Conservation (phyloP, 2,113 vertebrate species). For the Okapia johnstoni region DNA sequence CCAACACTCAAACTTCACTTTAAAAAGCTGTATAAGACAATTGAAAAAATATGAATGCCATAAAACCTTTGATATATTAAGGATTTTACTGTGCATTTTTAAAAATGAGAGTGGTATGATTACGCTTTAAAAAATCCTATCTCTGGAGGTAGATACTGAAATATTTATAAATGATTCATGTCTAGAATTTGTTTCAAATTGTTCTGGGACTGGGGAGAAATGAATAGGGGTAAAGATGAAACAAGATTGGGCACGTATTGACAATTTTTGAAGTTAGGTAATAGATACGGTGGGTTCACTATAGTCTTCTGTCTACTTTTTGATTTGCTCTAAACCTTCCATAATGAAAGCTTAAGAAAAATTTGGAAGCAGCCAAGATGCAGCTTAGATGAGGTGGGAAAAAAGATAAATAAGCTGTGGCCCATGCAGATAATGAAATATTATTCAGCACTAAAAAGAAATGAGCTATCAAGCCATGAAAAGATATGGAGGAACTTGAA, state of each 20-base stretch:
- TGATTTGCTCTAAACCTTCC: not conserved
- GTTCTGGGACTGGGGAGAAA: not conserved
- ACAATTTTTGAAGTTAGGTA: not conserved
- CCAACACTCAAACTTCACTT: not conserved
- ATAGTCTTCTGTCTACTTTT: not conserved
- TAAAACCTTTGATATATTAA: not conserved
- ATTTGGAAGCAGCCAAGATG: not conserved
- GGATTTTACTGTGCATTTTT: not conserved
- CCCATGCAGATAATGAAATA: not conserved
- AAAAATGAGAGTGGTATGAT: not conserved
- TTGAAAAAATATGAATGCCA: not conserved
- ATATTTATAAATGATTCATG: not conserved
- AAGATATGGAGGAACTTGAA: not conserved
- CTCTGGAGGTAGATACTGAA: not conserved
- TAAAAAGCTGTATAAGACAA: not conserved
- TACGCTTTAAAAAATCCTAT: not conserved
- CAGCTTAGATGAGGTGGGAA: not conserved
- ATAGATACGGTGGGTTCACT: not conserved
- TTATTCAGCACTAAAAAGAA: not conserved
- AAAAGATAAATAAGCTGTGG: not conserved
- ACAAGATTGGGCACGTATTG: not conserved
- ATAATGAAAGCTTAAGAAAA: not conserved
- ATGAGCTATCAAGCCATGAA: not conserved
- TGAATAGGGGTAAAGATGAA: not conserved
- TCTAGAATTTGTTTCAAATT: not conserved